These are phyloP conservation scores for Panzeria rudis DNA, from an alignment of 2,888 invertebrate species.

Conservation along the genomic window DNA sequence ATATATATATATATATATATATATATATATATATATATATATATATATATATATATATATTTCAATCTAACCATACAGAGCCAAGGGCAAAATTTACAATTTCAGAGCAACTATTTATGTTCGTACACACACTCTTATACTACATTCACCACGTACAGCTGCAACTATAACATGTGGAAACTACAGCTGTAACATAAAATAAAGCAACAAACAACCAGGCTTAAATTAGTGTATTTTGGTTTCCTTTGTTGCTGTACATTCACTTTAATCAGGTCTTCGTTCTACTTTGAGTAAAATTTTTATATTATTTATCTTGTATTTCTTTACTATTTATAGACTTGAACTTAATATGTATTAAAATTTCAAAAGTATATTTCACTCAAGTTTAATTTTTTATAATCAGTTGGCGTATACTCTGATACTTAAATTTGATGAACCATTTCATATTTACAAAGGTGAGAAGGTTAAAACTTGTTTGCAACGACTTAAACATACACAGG, in stretches of 20 bases:
- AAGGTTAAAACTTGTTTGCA: constrained; percentile 25
- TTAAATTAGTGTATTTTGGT: constrained; percentile 55
- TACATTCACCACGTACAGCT: background rate
- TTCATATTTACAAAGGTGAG: constrained; percentile 23
- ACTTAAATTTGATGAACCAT: constrained; percentile 36
- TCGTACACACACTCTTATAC: background rate
- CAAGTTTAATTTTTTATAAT: constrained; percentile 7
- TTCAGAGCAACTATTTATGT: constrained; percentile 46
- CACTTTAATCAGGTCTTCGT: constrained; percentile 51
- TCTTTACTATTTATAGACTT: constrained; percentile 4
- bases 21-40: too few species aligned
- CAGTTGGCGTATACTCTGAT: background rate
- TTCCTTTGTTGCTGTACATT: constrained; percentile 35
- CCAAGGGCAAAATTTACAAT: constrained; percentile 62
- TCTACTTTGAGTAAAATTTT: constrained; percentile 10
- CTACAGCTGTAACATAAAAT: background rate
- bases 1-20: too few species aligned
- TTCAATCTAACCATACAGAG: constrained; percentile 29
- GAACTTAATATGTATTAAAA: constrained; percentile 34
- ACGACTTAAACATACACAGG: background rate
- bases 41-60: background rate
- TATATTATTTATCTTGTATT: background rate
- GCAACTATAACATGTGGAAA: constrained; percentile 3
- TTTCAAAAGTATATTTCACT: constrained; percentile 9
- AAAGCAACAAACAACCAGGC: constrained; percentile 23